A percentile compares a stretch with the other conserved stretches of the same genome.
Evolutionary conservation across 2,888 invertebrate genomes (phyloP).

Genomic region (Agonopterix alstromeriana): DNA sequence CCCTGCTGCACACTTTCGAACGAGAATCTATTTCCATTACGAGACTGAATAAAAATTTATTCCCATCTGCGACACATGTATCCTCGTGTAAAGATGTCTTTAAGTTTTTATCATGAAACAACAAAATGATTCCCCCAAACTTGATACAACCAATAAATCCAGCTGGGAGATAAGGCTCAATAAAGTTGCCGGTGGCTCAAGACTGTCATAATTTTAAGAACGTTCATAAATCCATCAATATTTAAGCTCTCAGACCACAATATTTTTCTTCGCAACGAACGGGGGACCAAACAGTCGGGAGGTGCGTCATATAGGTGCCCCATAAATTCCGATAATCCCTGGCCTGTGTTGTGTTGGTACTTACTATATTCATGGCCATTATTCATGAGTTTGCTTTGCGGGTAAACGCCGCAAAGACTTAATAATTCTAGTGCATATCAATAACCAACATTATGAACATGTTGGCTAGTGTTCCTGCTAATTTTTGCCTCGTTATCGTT

Average conservation of each 20-base stretch:
- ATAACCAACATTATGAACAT: conserved; percentile 4
- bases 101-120: conserved; percentile 22
- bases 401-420: conserved; percentile 52
- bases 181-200: conserved; percentile 56
- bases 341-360: conserved; percentile 47
- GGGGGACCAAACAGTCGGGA: conserved; percentile 27
- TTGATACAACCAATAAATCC: conserved; percentile 59
- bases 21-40: neutral
- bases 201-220: conserved; percentile 69
- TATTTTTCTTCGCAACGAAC: conserved; percentile 58
- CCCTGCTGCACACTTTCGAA: neutral
- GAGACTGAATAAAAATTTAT: conserved; percentile 3
- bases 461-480: neutral
- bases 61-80: neutral
- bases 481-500: no score
- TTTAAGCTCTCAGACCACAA: conserved; percentile 65
- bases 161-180: conserved; percentile 59
- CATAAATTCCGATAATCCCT: conserved; percentile 70
- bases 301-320: conserved; percentile 64
- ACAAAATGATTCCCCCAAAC: conserved; percentile 46
- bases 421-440: conserved; percentile 35
- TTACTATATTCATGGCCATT: conserved; percentile 53
- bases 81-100: neutral
- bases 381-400: conserved; percentile 62
- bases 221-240: conserved; percentile 74